Percentiles rank a stretch among this genome's conserved stretches.
phyloP scores from a whole-genome alignment of 2,797 vertebrate genomes.

The Anniella stebbinsi region DNA sequence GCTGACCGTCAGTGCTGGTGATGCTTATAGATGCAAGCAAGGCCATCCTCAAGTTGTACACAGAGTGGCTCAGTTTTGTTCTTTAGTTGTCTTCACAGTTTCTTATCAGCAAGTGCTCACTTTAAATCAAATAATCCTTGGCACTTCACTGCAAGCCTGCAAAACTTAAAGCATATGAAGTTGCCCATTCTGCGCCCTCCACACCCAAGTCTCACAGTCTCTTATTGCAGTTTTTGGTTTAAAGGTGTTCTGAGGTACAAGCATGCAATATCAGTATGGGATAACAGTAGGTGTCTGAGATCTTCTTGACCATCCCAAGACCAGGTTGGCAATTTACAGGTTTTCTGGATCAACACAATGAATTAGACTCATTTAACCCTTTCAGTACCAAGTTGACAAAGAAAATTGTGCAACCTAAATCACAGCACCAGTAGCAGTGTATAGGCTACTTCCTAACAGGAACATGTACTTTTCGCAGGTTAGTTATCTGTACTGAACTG shows the following conservation, averaged over 20 bases:
- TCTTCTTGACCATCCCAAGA: not conserved
- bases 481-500: not conserved
- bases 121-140: not conserved
- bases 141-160: not conserved
- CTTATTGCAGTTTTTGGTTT: not conserved
- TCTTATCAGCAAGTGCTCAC: not conserved
- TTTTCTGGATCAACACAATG: not conserved
- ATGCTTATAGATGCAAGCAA: not conserved
- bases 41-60: not conserved
- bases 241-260: not conserved
- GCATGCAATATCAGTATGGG: not conserved
- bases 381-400: not conserved
- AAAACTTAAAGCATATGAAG: not conserved
- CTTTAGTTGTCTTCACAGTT: not conserved
- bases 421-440: accelerated
- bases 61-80: not conserved
- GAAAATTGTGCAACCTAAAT: not conserved
- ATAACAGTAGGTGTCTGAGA: not conserved
- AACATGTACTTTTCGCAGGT: not conserved
- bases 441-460: not conserved
- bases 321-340: not conserved
- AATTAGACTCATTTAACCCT: not conserved
- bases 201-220: not conserved
- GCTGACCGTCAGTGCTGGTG: too few relatives aligned
- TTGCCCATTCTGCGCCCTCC: not conserved